Base-by-base conservation (phyloP, 1,140 invertebrate genomes). In the Brachionus angularis region DNA sequence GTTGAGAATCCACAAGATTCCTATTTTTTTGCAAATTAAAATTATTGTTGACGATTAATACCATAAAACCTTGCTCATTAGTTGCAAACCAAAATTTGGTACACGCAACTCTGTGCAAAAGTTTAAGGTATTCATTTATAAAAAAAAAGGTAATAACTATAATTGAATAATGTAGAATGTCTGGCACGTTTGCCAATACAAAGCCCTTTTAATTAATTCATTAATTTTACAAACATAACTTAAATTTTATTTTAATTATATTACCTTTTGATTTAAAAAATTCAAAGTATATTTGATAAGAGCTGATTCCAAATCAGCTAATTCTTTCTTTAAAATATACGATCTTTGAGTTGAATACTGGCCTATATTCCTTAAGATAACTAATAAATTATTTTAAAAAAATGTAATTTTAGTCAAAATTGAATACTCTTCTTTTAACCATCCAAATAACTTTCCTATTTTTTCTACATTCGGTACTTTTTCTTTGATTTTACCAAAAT, bases 241-340 rank as follows among this genome's bases (percentile, higher is more conserved):
- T 27, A n/a, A 33, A 29, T 2, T 18, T 14, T 64, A 21, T 46
- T 4, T 21, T 25, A 47, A 5, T 5, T 5, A 29, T n/a, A 33
- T 50, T 33, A 67, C 62, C 21, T 67, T 33, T 14, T 52, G 34
- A 44, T 29, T 71, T 14, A 71, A 42, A 52, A 16, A 42, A 16
- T 29, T 36, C 21, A 71, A 18, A 1, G 49, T 53, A 33, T 52
- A 71, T 39, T 34, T 33, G 18, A 71, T 33, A 12, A 71, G 31
- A 12, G 67, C 67, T 27, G 21, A 39, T 23, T 71, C 49, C 14
- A 71, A 14, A 16, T 71, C 47, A 36, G 46, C 46, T 5, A 71
- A 27, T 25, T 71, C 67, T 50, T 53, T 53, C 31, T 52, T 71
- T n/a, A 71, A n/a, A 16, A 71, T 71, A 27, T 71, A 71, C 7